phyloP scores from a whole-genome alignment of 2,113 vertebrate genomes.

The Hyla sarda region DNA sequence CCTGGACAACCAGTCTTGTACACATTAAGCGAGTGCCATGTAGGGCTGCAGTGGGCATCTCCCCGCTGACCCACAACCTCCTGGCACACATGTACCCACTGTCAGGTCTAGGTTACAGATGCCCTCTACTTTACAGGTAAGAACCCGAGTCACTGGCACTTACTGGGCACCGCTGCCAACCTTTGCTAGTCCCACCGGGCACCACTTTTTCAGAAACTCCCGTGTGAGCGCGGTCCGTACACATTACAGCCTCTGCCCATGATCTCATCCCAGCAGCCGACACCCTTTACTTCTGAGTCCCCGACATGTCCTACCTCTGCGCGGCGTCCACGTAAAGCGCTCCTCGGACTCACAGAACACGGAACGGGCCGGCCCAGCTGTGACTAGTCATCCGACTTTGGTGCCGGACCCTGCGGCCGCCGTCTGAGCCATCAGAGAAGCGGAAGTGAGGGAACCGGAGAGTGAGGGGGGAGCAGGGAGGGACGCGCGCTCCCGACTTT shows the following conservation, averaged over 20 bases:
- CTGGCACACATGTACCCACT: neutral
- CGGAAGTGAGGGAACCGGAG: conserved; percentile 47
- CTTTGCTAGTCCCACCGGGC: too few relatives aligned
- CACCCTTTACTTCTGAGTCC: neutral
- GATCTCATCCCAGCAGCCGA: conserved; percentile 6
- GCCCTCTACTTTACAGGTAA: too few relatives aligned
- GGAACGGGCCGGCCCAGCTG: too few relatives aligned
- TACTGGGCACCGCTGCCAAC: neutral
- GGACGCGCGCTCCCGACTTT: conserved; percentile 45
- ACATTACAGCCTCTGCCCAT: neutral
- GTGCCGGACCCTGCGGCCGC: neutral
- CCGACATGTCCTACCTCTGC: neutral
- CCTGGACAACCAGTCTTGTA: too few relatives aligned
- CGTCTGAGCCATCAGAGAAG: conserved; percentile 51
- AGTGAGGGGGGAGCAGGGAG: conserved; percentile 44
- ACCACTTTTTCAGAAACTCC: neutral
- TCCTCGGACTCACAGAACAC: neutral
- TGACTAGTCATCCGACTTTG: conserved; percentile 7
- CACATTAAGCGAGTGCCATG: too few relatives aligned
- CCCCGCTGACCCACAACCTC: too few relatives aligned
- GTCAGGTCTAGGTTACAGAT: too few relatives aligned
- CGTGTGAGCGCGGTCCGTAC: neutral
- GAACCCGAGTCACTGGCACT: too few relatives aligned
- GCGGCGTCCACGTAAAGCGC: neutral
- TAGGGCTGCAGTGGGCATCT: too few relatives aligned